These are phyloP conservation scores for Rhipidura dahli DNA, from an alignment of 2,113 vertebrate genomes.

Conservation along the genomic window DNA sequence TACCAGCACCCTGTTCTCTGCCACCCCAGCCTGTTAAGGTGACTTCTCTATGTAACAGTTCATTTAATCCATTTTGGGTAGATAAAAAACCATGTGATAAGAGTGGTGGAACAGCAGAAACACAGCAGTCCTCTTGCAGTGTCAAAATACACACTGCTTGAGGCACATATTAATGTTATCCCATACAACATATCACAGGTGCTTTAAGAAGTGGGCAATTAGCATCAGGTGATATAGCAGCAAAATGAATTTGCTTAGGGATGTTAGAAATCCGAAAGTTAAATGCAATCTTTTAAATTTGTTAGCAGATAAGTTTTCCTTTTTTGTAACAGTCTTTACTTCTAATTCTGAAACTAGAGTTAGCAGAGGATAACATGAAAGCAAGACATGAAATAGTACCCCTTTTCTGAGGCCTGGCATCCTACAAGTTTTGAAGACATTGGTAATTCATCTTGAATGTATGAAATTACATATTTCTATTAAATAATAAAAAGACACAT, in stretches of 20 bases:
- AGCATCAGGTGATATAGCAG: background rate
- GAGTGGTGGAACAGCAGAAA: background rate
- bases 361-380: background rate
- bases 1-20: background rate
- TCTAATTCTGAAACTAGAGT: background rate
- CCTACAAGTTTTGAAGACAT: background rate
- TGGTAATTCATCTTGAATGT: background rate
- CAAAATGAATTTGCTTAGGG: background rate
- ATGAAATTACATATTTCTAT: background rate
- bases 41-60: background rate
- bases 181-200: background rate
- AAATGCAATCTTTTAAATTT: background rate
- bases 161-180: background rate
- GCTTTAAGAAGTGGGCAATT: background rate
- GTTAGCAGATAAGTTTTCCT: background rate
- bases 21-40: background rate
- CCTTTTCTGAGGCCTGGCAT: background rate
- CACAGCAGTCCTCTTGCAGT: background rate
- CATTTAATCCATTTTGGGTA: background rate
- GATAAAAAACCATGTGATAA: background rate
- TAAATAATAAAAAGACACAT: background rate
- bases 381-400: background rate
- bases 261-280: background rate
- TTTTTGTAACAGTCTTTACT: too few relatives aligned
- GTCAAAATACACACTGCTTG: background rate